These are phyloP conservation scores for Corbicula japonica DNA, from an alignment of 2,888 invertebrate genomes.

Conservation along the genomic window DNA sequence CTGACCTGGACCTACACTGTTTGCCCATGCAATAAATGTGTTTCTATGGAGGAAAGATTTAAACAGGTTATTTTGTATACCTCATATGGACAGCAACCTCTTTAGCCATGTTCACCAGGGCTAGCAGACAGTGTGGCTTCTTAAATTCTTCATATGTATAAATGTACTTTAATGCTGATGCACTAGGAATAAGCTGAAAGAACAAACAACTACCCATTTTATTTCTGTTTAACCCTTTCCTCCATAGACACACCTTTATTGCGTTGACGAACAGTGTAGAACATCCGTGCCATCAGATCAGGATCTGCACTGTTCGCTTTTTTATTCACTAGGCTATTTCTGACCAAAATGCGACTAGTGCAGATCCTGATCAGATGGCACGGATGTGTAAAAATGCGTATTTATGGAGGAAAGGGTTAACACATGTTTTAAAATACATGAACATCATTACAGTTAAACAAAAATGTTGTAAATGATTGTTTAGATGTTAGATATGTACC, in stretches of 20 bases:
- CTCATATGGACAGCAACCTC: constrained; percentile 84
- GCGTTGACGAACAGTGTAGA: not conserved
- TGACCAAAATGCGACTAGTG: too few species aligned
- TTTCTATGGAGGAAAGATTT: not conserved
- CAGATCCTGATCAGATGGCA: too few species aligned
- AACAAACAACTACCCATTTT: not conserved
- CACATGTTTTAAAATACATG: too few species aligned
- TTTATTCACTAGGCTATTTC: too few species aligned
- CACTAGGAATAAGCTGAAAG: constrained; percentile 93
- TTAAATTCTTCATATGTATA: constrained; percentile 95
- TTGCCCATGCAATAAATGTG: not conserved
- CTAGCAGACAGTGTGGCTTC: constrained; percentile 95
- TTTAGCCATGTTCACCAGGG: constrained; percentile 94
- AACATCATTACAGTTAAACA: too few species aligned
- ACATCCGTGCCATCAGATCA: not conserved
- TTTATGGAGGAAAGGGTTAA: too few species aligned
- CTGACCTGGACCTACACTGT: not conserved
- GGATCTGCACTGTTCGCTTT: not conserved
- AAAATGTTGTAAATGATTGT: too few species aligned
- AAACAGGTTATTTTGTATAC: constrained; percentile 59
- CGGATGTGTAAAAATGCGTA: too few species aligned
- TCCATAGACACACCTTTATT: not conserved
- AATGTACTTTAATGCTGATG: constrained; percentile 95
- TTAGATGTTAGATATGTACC: too few species aligned
- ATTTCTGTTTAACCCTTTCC: not conserved